These are phyloP conservation scores for Trichogramma dendrolimi DNA, from an alignment of 2,888 invertebrate genomes.

Conservation along the genomic window DNA sequence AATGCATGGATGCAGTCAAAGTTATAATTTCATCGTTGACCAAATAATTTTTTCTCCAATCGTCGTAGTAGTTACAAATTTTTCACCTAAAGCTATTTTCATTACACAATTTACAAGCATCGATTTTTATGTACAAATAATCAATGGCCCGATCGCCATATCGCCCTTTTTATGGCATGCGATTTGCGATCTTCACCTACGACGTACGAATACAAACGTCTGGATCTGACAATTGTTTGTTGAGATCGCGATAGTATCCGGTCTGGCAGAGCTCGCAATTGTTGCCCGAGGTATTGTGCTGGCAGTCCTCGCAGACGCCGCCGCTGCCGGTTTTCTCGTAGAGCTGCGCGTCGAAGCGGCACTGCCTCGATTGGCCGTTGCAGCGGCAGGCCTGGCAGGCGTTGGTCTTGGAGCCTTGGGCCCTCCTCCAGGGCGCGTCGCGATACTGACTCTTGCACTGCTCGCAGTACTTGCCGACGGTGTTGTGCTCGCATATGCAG, in stretches of 20 bases:
- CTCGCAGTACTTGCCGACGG: constrained; percentile 94
- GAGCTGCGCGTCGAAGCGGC: constrained; percentile 91
- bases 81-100: constrained; percentile 25
- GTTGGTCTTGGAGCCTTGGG: constrained; percentile 87
- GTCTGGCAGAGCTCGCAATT: constrained; percentile 96
- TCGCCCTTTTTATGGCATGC: not conserved
- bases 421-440: constrained; percentile 97
- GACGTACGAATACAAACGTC: constrained; percentile 77
- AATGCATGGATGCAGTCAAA: too few species aligned
- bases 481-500: constrained; percentile 96
- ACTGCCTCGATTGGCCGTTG: constrained; percentile 86
- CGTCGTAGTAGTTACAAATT: constrained; percentile 87
- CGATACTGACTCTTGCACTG: constrained; percentile 95
- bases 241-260: constrained; percentile 86
- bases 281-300: constrained; percentile 93
- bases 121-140: too few species aligned
- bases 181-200: constrained; percentile 38
- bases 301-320: constrained; percentile 95
- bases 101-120: not conserved
- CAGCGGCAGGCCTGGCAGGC: constrained; percentile 94
- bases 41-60: constrained; percentile 91
- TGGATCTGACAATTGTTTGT: constrained; percentile 77
- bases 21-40: constrained; percentile 29
- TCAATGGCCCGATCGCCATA: not conserved
- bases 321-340: constrained; percentile 92